phyloP scores from a whole-genome alignment of 2,797 vertebrate species.

The Pipistrellus nathusii region DNA sequence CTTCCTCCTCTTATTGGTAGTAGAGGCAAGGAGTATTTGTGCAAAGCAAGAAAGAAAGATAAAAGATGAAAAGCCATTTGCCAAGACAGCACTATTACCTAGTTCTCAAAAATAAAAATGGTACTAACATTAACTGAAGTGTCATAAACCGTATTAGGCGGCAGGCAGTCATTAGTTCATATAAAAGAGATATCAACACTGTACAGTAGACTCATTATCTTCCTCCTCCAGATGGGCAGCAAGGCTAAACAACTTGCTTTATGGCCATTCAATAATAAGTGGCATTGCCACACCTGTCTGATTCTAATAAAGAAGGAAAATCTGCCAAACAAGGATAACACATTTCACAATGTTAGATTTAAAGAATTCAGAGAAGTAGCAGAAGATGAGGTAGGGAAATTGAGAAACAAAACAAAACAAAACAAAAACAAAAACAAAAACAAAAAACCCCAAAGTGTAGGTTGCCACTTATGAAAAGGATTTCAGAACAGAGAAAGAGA shows the following conservation, averaged over 20 bases:
- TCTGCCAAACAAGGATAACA: neutral
- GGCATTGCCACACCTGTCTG: neutral
- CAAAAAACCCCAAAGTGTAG: neutral
- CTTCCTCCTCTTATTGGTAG: neutral
- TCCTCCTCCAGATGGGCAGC: neutral
- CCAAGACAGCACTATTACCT: neutral
- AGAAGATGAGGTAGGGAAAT: neutral
- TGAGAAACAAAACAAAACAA: neutral
- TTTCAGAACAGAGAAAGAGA: conserved; percentile 16
- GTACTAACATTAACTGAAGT: neutral
- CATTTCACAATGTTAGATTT: neutral
- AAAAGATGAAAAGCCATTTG: neutral
- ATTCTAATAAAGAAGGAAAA: conserved; percentile 39
- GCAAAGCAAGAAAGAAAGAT: neutral
- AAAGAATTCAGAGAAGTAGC: conserved; percentile 37
- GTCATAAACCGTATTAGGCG: neutral
- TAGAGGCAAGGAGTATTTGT: neutral
- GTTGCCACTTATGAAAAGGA: neutral
- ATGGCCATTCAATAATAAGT: neutral
- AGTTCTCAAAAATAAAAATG: conserved; percentile 1
- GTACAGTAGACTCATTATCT: neutral
- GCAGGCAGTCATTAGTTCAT: neutral
- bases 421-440: neutral
- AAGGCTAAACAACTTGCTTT: neutral
- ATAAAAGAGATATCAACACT: neutral